Evolutionary conservation across 2,888 invertebrate species (phyloP).

Genomic region (Scaptomyza flava): DNA sequence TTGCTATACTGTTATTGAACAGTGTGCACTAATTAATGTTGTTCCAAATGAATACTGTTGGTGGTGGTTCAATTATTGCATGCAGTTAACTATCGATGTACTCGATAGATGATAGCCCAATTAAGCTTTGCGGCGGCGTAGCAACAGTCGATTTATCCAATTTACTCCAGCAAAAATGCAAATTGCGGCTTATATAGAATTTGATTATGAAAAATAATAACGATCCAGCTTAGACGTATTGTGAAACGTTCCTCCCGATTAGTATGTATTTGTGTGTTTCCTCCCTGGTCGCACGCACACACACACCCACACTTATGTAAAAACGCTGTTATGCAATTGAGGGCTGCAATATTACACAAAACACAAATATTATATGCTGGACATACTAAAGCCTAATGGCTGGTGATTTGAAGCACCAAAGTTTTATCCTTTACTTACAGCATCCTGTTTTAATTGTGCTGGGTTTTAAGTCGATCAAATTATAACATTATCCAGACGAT

Average conservation of each 20-base stretch:
- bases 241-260: conserved; percentile 35
- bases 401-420: conserved; percentile 1
- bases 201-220: conserved; percentile 26
- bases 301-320: conserved; percentile 69
- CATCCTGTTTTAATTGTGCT: conserved; percentile 63
- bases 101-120: conserved; percentile 48
- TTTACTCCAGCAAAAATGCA: conserved; percentile 32
- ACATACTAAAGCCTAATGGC: background rate
- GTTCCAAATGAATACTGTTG: conserved; percentile 64
- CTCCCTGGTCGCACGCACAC: conserved; percentile 68
- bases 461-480: conserved; percentile 47
- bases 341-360: conserved; percentile 63
- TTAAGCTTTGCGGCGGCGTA: conserved; percentile 36
- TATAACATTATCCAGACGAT: conserved; percentile 77
- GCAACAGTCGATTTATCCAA: conserved; percentile 15
- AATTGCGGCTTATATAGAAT: conserved; percentile 35
- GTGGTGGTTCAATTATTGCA: conserved; percentile 43
- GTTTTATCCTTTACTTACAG: conserved; percentile 54
- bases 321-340: conserved; percentile 82
- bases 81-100: conserved; percentile 51
- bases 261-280: conserved; percentile 63
- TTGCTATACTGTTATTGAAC: conserved; percentile 43
- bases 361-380: background rate
- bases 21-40: conserved; percentile 44
- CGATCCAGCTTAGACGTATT: conserved; percentile 24